Evolutionary conservation across 2,797 vertebrate genomes (phyloP), one percentile per base, ranked within the genome.

Genomic region (Echeneis naucrates): DNA sequence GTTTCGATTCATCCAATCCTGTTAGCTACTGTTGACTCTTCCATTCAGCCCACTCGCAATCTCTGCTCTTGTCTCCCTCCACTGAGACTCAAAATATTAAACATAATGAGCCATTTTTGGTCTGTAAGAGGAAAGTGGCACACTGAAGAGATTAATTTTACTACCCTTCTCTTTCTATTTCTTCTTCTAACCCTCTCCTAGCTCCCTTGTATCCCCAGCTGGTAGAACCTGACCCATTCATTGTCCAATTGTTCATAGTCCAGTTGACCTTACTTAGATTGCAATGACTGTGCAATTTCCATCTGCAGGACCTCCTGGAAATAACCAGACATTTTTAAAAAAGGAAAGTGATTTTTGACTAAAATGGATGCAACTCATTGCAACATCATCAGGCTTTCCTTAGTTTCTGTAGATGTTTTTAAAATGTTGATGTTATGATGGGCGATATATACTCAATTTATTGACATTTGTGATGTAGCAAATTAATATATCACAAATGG

Each of bases 11-110:
- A n/a, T n/a, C n/a, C 48, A 73, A 84, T 83, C 84, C 85, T 86
- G 88, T 89, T 87, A 81, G 80, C 83, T 79, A 80, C 78, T 53
- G 86, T 86, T 93, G 89, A 90, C 89, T 91, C 88, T 75, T 86
- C 61, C 71, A 80, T 60, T 78, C 86, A 26, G 84, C 88, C 89
- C 89, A 90, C 86, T 92, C 86, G 21, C 79, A 76, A 77, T 87
- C 83, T 74, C 74, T 84, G 81, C 85, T 84, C 83, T 89, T 86
- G 83, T 68, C 81, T 79, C 87, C 83, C 87, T 78, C 85, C 83
- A 73, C 51, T 2, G 58, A 86, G 75, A 71, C 50, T 61, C 76
- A 56, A 87, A 90, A 87, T 88, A 82, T 80, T 78, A 88, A 89
- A 80, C 65, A 80, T 79, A 82, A 89, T 63, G 67, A 73, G 50